Conservation (phyloP, 2,797 vertebrate genomes). For the Eptatretus atami region DNA sequence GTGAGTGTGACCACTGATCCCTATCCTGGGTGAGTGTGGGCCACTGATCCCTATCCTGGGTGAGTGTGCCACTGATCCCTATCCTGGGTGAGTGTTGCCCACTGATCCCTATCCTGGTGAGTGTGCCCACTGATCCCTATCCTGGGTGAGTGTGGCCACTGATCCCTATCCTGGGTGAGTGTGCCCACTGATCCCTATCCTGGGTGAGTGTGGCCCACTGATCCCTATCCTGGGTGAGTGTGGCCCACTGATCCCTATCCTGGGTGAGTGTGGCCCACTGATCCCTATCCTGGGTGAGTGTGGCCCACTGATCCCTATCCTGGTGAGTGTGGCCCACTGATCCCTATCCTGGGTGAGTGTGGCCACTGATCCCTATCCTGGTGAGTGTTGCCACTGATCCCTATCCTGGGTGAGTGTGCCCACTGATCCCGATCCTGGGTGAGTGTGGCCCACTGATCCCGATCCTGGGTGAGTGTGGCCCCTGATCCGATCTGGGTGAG, state of each 20-base stretch:
- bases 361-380: not conserved
- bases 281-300: not conserved
- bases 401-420: too few species aligned
- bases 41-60: too few species aligned
- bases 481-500: too few species aligned
- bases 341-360: constrained; percentile 25
- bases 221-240: too few species aligned
- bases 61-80: too few species aligned
- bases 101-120: not conserved
- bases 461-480: constrained; percentile 33
- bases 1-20: constrained; percentile 17
- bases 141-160: too few species aligned
- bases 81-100: constrained; percentile 28
- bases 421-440: constrained; percentile 20
- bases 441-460: constrained; percentile 25
- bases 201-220: not conserved
- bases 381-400: not conserved
- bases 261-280: constrained; percentile 20
- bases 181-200: too few species aligned
- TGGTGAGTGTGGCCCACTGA: too few species aligned
- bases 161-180: constrained; percentile 55
- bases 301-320: too few species aligned
- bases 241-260: constrained; percentile 58
- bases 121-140: too few species aligned
- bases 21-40: not conserved